A percentile compares a stretch with the other conserved stretches of the same genome.
phyloP scores from a whole-genome alignment of 1,140 invertebrate genomes.

The Agraylea sexmaculata region DNA sequence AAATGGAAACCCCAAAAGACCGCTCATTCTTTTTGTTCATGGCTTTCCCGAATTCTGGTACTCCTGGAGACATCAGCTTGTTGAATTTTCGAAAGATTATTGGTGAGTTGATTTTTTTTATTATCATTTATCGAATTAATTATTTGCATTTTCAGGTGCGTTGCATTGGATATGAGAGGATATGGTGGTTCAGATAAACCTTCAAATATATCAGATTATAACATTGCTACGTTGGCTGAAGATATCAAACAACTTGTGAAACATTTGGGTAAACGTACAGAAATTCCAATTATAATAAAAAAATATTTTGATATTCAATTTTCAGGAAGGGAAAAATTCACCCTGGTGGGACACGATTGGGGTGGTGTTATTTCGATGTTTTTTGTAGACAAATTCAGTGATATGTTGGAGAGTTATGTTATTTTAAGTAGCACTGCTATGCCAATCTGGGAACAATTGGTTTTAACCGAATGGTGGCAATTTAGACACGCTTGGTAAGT shows the following conservation, averaged over 20 bases:
- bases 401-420: constrained; percentile 16
- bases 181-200: constrained; percentile 59
- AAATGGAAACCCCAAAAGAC: constrained; percentile 45
- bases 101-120: too few relatives aligned
- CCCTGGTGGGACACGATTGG: constrained; percentile 61
- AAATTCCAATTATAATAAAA: not conserved
- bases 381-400: constrained; percentile 31
- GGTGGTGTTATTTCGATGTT: constrained; percentile 46
- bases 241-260: constrained; percentile 51
- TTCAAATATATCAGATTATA: constrained; percentile 39
- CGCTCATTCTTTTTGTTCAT: constrained; percentile 53
- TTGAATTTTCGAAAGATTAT: constrained; percentile 48
- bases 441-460: constrained; percentile 6
- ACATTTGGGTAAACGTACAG: constrained; percentile 36
- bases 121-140: too few relatives aligned
- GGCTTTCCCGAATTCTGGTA: constrained; percentile 64
- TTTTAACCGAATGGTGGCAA: constrained; percentile 14
- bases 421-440: constrained; percentile 9
- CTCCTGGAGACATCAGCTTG: constrained; percentile 51
- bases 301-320: constrained; percentile 1
- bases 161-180: constrained; percentile 56
- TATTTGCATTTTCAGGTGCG: constrained; percentile 39
- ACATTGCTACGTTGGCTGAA: constrained; percentile 38
- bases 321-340: constrained; percentile 23
- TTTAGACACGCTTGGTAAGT: constrained; percentile 16